phyloP scores from a whole-genome alignment of 2,888 invertebrate species.

The Cremastinae sp. region DNA sequence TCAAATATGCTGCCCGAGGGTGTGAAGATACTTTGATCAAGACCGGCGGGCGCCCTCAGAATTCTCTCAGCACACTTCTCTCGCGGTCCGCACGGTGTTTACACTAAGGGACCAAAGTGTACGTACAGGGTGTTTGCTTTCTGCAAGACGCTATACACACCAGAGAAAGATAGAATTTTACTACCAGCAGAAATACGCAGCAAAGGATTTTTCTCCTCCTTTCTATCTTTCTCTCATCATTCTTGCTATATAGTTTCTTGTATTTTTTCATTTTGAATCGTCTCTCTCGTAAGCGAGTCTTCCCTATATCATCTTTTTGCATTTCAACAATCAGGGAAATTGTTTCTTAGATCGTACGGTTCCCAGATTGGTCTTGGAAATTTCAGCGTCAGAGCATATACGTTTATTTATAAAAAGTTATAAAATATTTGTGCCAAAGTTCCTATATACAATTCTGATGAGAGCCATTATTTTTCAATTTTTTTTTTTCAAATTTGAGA shows the following conservation, averaged over 20 bases:
- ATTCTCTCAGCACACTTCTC: conserved; percentile 63
- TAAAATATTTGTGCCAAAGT: too few species aligned
- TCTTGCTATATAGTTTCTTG: conserved; percentile 12
- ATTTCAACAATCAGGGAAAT: not conserved
- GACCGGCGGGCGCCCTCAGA: conserved; percentile 69
- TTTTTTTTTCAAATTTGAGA: too few species aligned
- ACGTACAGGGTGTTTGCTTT: conserved; percentile 58
- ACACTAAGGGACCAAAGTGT: conserved; percentile 73
- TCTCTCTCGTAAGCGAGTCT: not conserved
- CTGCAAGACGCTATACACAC: conserved; percentile 16
- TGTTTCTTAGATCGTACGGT: not conserved
- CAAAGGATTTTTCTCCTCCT: conserved; percentile 31
- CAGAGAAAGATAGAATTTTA: conserved; percentile 42
- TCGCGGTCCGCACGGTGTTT: conserved; percentile 71
- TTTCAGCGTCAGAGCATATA: not conserved
- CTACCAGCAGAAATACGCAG: conserved; percentile 53
- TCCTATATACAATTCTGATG: too few species aligned
- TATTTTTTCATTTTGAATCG: conserved; percentile 17
- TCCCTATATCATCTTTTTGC: not conserved
- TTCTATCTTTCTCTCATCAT: conserved; percentile 11
- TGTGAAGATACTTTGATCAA: conserved; percentile 78
- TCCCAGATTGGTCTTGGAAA: not conserved
- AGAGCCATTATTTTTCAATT: too few species aligned
- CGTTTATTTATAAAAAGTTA: too few species aligned
- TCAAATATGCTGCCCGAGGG: conserved; percentile 77